Base-by-base conservation (phyloP, 2,113 vertebrate genomes). In the Phyllopteryx taeniolatus region DNA sequence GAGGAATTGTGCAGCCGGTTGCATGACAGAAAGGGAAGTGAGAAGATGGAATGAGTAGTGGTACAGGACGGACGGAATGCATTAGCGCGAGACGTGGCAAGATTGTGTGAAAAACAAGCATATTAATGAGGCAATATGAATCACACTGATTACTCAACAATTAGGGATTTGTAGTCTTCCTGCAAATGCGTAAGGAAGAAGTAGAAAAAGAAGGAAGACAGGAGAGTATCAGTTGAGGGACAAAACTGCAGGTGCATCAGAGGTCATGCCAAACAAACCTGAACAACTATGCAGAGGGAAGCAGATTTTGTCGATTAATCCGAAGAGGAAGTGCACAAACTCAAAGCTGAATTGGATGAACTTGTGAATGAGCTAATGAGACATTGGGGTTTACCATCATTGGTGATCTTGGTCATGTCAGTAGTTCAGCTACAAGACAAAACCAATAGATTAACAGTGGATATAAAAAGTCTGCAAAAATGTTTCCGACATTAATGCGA, bases 71-170 rank as follows among this genome's bases (percentile, higher is more conserved):
- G 77, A 61, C 68, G 75, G 77, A 76, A 78, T 72, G 65, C 77
- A 85, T 83, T 78, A 82, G 82, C 76, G 65, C 73, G 71, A 81
- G 68, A 83, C 77, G 83, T 78, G 83, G 76, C 78, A 84, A 81
- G 85, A 87, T 85, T 84, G 79, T 88, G 84, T 80, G 91, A 92
- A 86, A 80, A 89, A 91, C 90, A 88, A 87, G 85, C 90, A 91
- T 91, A 90, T 92, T 92, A 89, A 92, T 93, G 90, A 93, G 89
- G 85, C 87, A 85, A 85, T 90, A 87, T 92, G 90, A 92, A 91
- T 92, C 88, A 88, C 86, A 76, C 85, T 88, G 90, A 92, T 90
- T 90, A 90, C 83, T 80, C 86, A 77, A 84, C 90, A 92, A 92
- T 92, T 92, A 92, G 86, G 85, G 87, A 84, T 71, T 43, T 70